Base-by-base conservation (phyloP, 2,888 invertebrate species). In the Pterostichus madidus region DNA sequence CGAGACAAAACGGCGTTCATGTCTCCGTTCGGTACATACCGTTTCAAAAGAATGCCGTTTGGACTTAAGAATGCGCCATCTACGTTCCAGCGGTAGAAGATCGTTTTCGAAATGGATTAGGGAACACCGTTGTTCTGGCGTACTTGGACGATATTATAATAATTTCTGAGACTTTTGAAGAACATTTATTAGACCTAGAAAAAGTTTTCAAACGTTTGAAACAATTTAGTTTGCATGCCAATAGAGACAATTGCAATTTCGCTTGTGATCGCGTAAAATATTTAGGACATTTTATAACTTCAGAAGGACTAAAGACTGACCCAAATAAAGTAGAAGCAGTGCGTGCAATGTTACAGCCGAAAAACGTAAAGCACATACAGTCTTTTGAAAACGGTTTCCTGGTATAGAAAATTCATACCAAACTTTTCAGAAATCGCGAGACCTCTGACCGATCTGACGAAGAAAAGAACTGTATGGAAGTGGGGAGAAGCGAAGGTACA, bases 61-160 rank as follows among this genome's bases (percentile, higher is more conserved):
- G 85, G 84, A n/a, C 49, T 85, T 7, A 32, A 44, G 11, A 85
- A 85, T 53, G 44, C 84, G 7, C 24, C 31, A 10, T 83, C 84
- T 3, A 85, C 84, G 0, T 85, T 85, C 17, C 84, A 84, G 32
- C 35, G 83, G 2, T 15, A 84, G n/a, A 85, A 61, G 83, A 85
- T 46, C 52, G 80, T 13, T 84, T 85, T 53, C 82, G 78, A 5
- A 68, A 5, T 3, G 84, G 84, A 11, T 15, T 85, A 11, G 35
- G 52, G 13, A 73, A 81, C 6, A 35, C 83, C 15, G 15, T 13
- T n/a, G 8, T n/a, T 24, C 5, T 84, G 83, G 84, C 80, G 5
- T 85, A 84, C 56, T 78, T 84, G 10, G 84, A 84, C 53, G 84
- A 84, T 49, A 17, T 85, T 6, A 78, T 85, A 6, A 44, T 84